Percentiles rank a stretch among this genome's conserved stretches.
Conservation (phyloP, 2,113 vertebrate species). For the Gnathonemus longibarbis region DNA sequence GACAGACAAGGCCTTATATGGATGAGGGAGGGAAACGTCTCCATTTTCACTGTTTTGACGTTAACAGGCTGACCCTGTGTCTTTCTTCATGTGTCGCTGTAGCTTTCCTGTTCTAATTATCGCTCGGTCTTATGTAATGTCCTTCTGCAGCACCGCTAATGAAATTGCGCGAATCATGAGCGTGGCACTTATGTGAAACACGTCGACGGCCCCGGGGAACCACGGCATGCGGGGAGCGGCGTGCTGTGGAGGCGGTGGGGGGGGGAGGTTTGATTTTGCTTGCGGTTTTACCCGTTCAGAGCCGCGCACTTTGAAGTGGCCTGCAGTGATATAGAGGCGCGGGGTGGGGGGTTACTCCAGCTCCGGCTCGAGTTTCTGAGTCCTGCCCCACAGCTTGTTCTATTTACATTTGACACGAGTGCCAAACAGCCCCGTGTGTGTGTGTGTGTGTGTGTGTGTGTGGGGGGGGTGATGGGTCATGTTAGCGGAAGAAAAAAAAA, state of each 20-base stretch:
- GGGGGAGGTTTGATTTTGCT: background rate
- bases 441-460: background rate
- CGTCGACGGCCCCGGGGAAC: background rate
- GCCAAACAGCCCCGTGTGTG: background rate
- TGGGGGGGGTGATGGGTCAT: background rate
- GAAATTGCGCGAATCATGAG: background rate
- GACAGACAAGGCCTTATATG: background rate
- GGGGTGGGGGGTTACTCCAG: background rate
- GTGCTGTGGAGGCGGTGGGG: background rate
- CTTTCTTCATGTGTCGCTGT: background rate
- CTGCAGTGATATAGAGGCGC: background rate
- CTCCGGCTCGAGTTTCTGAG: background rate
- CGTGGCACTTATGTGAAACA: background rate
- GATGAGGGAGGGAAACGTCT: background rate
- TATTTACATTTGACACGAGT: background rate
- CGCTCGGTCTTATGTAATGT: background rate
- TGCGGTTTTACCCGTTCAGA: background rate
- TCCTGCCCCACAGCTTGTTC: slow-evolving; percentile 4
- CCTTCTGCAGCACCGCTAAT: background rate
- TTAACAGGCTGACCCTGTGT: background rate
- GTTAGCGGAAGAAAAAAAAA: background rate
- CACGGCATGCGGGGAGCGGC: background rate
- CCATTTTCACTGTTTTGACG: background rate
- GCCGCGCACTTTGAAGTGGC: background rate
- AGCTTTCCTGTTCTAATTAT: background rate